A percentile compares a stretch with the other conserved stretches of the same genome.
Evolutionary conservation across 64 coral and sea anemone genomes (phyloP).

Genomic region (Anthopleura sola): DNA sequence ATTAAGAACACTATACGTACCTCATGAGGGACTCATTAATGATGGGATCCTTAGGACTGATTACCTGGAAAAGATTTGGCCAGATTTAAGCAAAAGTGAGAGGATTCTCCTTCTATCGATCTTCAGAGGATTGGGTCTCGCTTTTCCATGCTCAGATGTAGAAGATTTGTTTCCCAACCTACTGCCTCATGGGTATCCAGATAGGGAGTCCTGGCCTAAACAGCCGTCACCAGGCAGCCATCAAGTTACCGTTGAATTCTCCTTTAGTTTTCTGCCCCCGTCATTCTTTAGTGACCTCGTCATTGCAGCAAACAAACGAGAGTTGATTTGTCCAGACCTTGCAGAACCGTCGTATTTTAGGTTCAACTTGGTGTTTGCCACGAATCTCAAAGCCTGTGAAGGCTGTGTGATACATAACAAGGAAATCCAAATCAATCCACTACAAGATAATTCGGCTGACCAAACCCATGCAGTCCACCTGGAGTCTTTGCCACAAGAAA

Average conservation of each 20-base stretch:
- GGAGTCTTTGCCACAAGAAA: slow-evolving; percentile 53
- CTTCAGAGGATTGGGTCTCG: slow-evolving; percentile 62
- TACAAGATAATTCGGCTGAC: slow-evolving; percentile 35
- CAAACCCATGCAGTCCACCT: slow-evolving; percentile 53
- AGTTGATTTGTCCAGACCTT: slow-evolving; percentile 2
- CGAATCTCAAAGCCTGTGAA: slow-evolving; percentile 40
- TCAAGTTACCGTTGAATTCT: slow-evolving; percentile 68
- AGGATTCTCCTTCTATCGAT: slow-evolving; percentile 50
- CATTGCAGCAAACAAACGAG: slow-evolving; percentile 32
- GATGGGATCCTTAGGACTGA: slow-evolving; percentile 60
- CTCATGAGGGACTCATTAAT: slow-evolving; percentile 31
- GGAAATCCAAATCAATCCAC: slow-evolving; percentile 22
- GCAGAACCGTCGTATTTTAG: slow-evolving; percentile 62
- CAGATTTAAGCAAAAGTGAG: slow-evolving; percentile 35
- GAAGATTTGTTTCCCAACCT: slow-evolving; percentile 70
- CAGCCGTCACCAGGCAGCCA: slow-evolving; percentile 37
- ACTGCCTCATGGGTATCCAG: slow-evolving; percentile 52
- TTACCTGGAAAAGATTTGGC: slow-evolving; percentile 71
- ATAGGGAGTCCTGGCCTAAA: slow-evolving; percentile 53
- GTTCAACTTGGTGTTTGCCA: slow-evolving; percentile 71
- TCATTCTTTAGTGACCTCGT: slow-evolving; percentile 83
- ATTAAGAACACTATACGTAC: slow-evolving; percentile 46
- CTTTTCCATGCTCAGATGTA: slow-evolving; percentile 61
- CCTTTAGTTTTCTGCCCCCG: slow-evolving; percentile 79
- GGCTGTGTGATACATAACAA: slow-evolving; percentile 33